Percentiles rank a stretch among this genome's conserved stretches.
Conservation (phyloP, 2,113 vertebrate genomes). For the Lethenteron reissneri region DNA sequence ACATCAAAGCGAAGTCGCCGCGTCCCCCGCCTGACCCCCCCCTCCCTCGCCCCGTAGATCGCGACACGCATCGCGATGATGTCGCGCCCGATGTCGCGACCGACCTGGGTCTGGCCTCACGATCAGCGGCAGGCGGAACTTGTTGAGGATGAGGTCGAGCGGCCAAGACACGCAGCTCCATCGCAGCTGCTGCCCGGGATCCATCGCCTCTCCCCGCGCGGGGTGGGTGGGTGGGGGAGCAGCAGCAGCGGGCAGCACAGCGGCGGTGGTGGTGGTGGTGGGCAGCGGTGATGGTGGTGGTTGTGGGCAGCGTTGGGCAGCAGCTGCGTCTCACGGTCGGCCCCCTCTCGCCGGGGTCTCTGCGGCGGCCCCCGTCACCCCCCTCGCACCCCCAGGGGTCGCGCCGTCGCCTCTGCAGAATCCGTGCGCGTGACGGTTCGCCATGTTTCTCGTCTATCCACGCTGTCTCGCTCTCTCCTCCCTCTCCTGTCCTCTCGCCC, state of each 20-base stretch:
- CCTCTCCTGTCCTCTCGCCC: background rate
- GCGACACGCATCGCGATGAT: too few relatives aligned
- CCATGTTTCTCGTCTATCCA: background rate
- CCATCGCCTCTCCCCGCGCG: conserved; percentile 21
- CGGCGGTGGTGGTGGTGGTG: conserved; percentile 7
- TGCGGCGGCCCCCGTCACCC: conserved; percentile 10
- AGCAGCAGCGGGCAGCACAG: conserved; percentile 8
- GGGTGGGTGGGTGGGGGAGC: conserved; percentile 7
- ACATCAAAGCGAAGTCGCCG: background rate
- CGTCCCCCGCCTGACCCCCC: background rate
- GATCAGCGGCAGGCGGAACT: conserved; percentile 68
- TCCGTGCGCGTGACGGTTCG: too few relatives aligned
- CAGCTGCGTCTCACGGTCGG: conserved; percentile 12
- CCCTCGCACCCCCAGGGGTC: conserved; percentile 16
- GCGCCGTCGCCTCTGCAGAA: conserved; percentile 12
- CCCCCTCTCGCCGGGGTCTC: conserved; percentile 10
- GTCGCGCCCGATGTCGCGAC: too few relatives aligned
- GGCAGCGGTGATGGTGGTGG: background rate
- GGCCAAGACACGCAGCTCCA: conserved; percentile 65
- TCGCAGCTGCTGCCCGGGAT: conserved; percentile 23
- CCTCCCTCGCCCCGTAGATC: background rate
- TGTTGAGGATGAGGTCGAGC: conserved; percentile 62
- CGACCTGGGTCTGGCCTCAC: conserved; percentile 48
- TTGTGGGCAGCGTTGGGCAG: conserved; percentile 12
- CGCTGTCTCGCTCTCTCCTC: background rate